Conservation (phyloP, 2,888 invertebrate species). For the Oscheius onirici region DNA sequence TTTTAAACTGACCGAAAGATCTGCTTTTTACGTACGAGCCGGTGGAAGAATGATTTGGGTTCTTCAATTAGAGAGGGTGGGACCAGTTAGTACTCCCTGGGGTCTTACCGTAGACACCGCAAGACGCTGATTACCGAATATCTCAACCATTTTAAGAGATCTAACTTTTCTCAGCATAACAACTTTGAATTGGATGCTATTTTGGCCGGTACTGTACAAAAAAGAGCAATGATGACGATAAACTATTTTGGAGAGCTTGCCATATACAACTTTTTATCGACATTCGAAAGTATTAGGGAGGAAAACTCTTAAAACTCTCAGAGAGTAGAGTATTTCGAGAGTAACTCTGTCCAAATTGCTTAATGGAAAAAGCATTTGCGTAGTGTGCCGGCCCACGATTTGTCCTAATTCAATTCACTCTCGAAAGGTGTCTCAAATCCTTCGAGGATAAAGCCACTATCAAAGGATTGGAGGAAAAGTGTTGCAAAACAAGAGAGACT, state of each 20-base stretch:
- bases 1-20: conserved; percentile 14
- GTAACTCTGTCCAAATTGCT: not conserved
- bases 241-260: not conserved
- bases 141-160: not conserved
- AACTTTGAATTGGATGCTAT: too few relatives aligned
- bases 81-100: conserved; percentile 28
- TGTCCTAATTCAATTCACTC: conserved; percentile 28
- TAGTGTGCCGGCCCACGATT: conserved; percentile 9
- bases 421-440: conserved; percentile 28
- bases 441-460: conserved; percentile 9
- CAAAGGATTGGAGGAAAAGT: not conserved
- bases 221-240: not conserved
- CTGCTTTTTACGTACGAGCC: conserved; percentile 3
- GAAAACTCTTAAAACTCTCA: not conserved
- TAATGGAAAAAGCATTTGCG: conserved; percentile 29
- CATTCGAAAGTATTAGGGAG: not conserved
- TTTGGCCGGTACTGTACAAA: not conserved
- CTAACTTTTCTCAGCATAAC: too few relatives aligned
- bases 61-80: conserved; percentile 32
- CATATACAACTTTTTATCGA: not conserved
- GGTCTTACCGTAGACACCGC: conserved; percentile 28
- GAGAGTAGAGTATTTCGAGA: conserved; percentile 1
- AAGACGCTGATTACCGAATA: conserved; percentile 14
- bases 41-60: conserved; percentile 30
- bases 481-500: not conserved